Percentiles rank a stretch among this genome's conserved stretches.
These are phyloP conservation scores for Pogonocichla stellata DNA, from an alignment of 2,113 vertebrate genomes.

Conservation along the genomic window DNA sequence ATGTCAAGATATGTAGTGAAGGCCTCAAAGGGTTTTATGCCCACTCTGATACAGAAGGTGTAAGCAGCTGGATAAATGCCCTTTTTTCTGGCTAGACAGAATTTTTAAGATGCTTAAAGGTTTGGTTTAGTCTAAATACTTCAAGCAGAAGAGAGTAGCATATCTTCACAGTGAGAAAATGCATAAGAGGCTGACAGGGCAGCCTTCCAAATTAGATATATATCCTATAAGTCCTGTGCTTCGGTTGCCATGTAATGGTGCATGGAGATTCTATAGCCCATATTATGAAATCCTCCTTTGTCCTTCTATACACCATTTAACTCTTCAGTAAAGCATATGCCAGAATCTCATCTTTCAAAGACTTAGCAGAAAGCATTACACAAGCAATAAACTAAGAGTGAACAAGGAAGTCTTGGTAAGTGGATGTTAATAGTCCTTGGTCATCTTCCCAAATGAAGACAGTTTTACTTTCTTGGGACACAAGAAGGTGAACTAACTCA, in stretches of 20 bases:
- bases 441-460: not conserved
- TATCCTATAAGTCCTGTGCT: not conserved
- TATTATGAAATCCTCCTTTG: not conserved
- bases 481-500: not conserved
- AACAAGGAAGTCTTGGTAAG: not conserved
- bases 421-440: not conserved
- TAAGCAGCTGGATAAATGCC: not conserved
- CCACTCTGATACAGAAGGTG: not conserved
- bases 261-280: not conserved
- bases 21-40: not conserved
- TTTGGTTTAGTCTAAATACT: not conserved
- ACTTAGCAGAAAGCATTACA: constrained; percentile 7
- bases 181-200: not conserved
- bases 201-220: not conserved
- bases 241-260: not conserved
- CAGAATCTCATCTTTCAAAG: not conserved
- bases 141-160: not conserved
- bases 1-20: not conserved
- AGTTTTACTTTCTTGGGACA: not conserved
- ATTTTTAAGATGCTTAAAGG: not conserved
- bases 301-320: constrained; percentile 4
- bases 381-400: constrained; percentile 6
- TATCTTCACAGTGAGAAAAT: not conserved
- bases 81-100: not conserved
- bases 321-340: constrained; percentile 8